phyloP scores from a whole-genome alignment of 2,113 vertebrate genomes.

The Halichoerus grypus region DNA sequence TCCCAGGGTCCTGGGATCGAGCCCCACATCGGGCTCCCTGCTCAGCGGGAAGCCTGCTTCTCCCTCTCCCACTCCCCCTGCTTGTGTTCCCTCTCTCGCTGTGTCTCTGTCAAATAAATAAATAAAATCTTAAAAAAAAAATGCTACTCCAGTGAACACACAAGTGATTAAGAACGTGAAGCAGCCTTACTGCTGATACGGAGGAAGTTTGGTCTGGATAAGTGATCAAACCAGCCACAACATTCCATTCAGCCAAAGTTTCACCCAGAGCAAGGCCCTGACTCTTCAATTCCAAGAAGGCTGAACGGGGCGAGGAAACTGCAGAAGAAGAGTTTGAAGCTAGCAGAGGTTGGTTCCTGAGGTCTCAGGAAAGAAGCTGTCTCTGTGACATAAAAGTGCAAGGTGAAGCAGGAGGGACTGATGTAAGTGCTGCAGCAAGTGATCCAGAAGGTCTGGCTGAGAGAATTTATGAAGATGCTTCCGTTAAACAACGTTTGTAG shows the following conservation, averaged over 20 bases:
- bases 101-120: too few relatives aligned
- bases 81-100: too few relatives aligned
- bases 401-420: not conserved
- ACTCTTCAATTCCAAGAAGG: not conserved
- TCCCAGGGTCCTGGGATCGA: too few relatives aligned
- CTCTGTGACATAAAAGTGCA: not conserved
- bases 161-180: not conserved
- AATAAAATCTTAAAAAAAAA: too few relatives aligned
- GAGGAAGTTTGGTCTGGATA: not conserved
- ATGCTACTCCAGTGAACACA: not conserved
- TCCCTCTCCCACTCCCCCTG: too few relatives aligned
- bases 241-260: not conserved
- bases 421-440: not conserved
- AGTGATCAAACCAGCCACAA: not conserved
- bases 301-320: not conserved
- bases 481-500: not conserved
- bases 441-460: not conserved
- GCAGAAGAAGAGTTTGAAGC: not conserved
- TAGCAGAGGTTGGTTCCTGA: not conserved
- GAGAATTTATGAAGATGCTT: not conserved
- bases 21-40: too few relatives aligned
- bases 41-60: too few relatives aligned
- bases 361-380: not conserved
- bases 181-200: not conserved
- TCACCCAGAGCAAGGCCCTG: not conserved